Evolutionary conservation across 35 echinoderm and acorn worm species (phyloP).

Genomic region (Apostichopus japonicus): DNA sequence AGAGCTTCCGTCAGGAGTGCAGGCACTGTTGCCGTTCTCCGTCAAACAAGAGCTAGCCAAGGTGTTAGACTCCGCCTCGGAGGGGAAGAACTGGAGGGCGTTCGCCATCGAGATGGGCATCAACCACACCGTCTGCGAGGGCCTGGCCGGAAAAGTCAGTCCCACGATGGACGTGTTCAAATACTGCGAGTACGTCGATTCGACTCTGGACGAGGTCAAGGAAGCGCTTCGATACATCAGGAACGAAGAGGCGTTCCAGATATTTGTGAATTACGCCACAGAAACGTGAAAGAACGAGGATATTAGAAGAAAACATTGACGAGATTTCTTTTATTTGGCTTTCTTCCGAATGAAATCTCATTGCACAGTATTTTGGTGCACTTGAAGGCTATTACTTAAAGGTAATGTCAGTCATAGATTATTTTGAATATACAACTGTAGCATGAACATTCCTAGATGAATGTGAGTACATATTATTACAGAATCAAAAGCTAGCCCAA

Average conservation of each 20-base stretch:
- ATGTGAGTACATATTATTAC: no score
- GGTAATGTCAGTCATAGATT: no score
- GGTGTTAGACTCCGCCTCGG: constrained; percentile 41
- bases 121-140: constrained; percentile 58
- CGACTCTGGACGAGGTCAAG: constrained; percentile 56
- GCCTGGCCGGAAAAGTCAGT: constrained; percentile 45
- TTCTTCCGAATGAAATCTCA: no score
- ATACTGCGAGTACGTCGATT: constrained; percentile 68
- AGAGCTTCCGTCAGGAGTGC: neutral
- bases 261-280: no score
- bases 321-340: no score
- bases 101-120: constrained; percentile 75
- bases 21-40: constrained; percentile 35
- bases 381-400: no score
- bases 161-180: constrained; percentile 75
- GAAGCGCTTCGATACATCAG: constrained; percentile 66
- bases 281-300: no score
- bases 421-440: no score
- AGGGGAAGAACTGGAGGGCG: constrained; percentile 78
- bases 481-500: no score
- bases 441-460: no score
- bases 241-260: neutral
- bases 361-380: no score
- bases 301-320: no score
- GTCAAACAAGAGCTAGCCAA: constrained; percentile 69